Percentiles rank a stretch among this genome's conserved stretches.
Evolutionary conservation across 2,888 invertebrate genomes (phyloP).

Genomic region (Tubulanus polymorphus): DNA sequence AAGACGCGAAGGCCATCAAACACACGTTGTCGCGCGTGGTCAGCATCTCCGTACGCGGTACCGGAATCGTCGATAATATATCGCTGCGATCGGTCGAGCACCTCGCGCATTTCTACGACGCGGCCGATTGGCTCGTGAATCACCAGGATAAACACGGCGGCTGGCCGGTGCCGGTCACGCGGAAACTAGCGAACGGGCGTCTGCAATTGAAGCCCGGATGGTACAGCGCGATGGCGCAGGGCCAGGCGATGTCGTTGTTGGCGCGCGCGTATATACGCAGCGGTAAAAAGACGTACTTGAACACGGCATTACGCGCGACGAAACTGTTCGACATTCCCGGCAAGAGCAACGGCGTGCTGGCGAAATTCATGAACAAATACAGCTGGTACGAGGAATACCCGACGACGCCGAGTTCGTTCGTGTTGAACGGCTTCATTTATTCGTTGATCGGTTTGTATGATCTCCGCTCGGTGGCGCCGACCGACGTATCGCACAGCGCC

Average conservation of each 20-base stretch:
- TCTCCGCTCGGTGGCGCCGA: conserved; percentile 70
- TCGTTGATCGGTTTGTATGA: conserved; percentile 94
- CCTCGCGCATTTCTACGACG: conserved; percentile 83
- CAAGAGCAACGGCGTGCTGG: conserved; percentile 39
- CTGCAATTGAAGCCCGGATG: conserved; percentile 78
- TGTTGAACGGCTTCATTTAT: conserved; percentile 97
- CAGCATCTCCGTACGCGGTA: conserved; percentile 39
- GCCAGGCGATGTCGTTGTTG: conserved; percentile 88
- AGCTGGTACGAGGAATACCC: conserved; percentile 99
- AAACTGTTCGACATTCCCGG: conserved; percentile 63
- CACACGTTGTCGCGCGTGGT: conserved; percentile 27
- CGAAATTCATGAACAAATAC: conserved; percentile 73
- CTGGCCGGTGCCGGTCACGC: conserved; percentile 82
- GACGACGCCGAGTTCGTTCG: conserved; percentile 83
- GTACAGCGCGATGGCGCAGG: conserved; percentile 99
- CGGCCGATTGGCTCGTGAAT: conserved; percentile 86
- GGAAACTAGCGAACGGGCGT: conserved; percentile 62
- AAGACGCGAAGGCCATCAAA: conserved; percentile 27
- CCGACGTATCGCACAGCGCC: conserved; percentile 63
- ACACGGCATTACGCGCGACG: conserved; percentile 76
- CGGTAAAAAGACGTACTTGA: conserved; percentile 66
- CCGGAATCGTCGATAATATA: conserved; percentile 47
- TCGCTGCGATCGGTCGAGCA: conserved; percentile 69
- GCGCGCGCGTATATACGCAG: conserved; percentile 80
- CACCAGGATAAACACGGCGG: conserved; percentile 86